These are phyloP conservation scores for Xerus inauris DNA, from an alignment of 2,113 vertebrate genomes.

Conservation along the genomic window DNA sequence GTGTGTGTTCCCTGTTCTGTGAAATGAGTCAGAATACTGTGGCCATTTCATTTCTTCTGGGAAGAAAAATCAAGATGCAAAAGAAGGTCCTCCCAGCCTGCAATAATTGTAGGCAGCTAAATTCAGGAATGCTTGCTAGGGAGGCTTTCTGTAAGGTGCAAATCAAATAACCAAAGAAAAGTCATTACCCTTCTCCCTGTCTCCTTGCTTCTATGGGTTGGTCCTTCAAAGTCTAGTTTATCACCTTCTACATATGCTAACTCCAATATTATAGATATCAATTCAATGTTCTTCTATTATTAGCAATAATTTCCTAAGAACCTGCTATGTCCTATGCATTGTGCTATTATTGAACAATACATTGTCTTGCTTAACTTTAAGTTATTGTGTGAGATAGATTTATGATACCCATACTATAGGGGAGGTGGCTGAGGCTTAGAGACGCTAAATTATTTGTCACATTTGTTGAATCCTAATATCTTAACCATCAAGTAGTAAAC, in stretches of 20 bases:
- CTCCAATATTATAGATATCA: neutral
- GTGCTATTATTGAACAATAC: neutral
- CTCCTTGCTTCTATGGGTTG: neutral
- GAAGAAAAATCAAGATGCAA: constrained; percentile 51
- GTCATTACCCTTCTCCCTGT: neutral
- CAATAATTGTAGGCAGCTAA: neutral
- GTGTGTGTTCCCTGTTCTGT: constrained; percentile 51
- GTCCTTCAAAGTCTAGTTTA: neutral
- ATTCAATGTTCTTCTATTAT: neutral
- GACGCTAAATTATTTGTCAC: neutral
- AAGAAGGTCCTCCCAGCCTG: neutral
- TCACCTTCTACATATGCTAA: neutral
- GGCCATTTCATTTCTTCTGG: constrained; percentile 58
- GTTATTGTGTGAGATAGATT: neutral
- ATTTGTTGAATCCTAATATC: neutral
- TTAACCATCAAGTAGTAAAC: neutral
- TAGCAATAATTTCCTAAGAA: constrained; percentile 43
- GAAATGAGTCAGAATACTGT: constrained; percentile 62
- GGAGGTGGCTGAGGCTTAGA: neutral
- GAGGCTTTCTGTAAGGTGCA: neutral
- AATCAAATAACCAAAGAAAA: constrained; percentile 16
- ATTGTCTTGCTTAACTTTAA: neutral
- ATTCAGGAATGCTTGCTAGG: neutral
- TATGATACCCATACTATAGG: neutral
- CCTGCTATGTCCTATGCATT: neutral